Conservation (phyloP, 1,140 invertebrate species). For the Sinella curviseta region DNA sequence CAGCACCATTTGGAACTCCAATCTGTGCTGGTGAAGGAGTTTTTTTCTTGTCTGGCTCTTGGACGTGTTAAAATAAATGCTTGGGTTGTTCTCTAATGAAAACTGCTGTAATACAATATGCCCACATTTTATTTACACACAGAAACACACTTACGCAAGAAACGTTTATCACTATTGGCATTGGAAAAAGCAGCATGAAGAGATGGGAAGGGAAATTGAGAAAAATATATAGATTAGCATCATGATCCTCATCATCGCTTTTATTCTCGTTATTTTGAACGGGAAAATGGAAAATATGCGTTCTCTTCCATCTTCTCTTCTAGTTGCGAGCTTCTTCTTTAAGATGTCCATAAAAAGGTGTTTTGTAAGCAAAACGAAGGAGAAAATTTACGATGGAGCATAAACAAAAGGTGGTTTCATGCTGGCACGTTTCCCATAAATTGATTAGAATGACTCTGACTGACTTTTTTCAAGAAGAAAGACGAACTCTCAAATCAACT, state of each 20-base stretch:
- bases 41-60: too few relatives aligned
- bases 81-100: too few relatives aligned
- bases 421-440: slow-evolving; percentile 25
- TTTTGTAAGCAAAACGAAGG: slow-evolving; percentile 25
- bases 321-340: not conserved
- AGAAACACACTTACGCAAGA: too few relatives aligned
- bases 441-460: slow-evolving; percentile 14
- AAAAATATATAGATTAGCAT: slow-evolving; percentile 15
- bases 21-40: too few relatives aligned
- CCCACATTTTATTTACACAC: too few relatives aligned
- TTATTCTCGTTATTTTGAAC: not conserved
- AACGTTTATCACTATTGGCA: too few relatives aligned
- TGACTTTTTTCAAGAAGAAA: not conserved
- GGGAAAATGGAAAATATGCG: too few relatives aligned
- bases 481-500: not conserved
- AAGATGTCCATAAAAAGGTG: not conserved
- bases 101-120: too few relatives aligned
- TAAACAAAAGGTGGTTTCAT: slow-evolving; percentile 26
- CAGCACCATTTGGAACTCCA: not conserved
- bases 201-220: not conserved
- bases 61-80: too few relatives aligned
- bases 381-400: slow-evolving; percentile 6
- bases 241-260: slow-evolving; percentile 8
- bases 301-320: not conserved
- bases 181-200: too few relatives aligned